Base-by-base conservation (phyloP, 2,113 vertebrate species). In the Cichladusa arquata region DNA sequence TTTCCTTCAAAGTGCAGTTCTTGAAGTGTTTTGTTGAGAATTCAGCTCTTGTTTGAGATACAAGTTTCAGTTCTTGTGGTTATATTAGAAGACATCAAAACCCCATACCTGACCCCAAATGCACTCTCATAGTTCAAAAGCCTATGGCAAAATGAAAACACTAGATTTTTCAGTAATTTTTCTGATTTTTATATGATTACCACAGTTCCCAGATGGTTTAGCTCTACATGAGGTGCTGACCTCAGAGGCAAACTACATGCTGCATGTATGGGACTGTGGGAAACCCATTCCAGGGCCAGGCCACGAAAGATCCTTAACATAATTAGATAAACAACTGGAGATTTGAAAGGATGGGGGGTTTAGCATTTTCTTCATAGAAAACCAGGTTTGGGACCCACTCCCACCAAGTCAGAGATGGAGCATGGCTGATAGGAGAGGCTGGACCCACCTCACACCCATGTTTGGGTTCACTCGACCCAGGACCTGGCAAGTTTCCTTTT, bases 221-320 rank as follows among this genome's bases (percentile, higher is more conserved):
- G 34, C 19, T 44, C 24, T 26, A 11, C 42, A 18, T 0, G 1
- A 60, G 22, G 14, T 4, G 2, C 76, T 33, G 47, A n/a, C 25
- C 50, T 64, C 9, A 0, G 1, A 31, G 26, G 34, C 47, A 36
- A 70, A 31, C 8, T 5, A 1, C 25, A 20, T 1, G 0, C 28
- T 29, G 6, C 2, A 4, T 13, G 34, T 24, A 22, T 69, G 31
- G 2, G 22, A 5, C 47, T 23, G 14, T 44, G 54, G 29, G 36
- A 91, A 85, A 47, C 29, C 40, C 56, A 24, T 16, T 44, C 20
- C 67, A 36, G 10, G 5, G 20, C 38, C 58, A 31, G 9, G 26
- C 38, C 82, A 54, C 40, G n/a, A 16, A 58, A 50, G 28, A 44
- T 34, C 42, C n/a, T 61, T 22, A 38, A 42, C 0, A 2, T 13